Base-by-base conservation (phyloP, 2,888 invertebrate genomes). In the Dugesia japonica region DNA sequence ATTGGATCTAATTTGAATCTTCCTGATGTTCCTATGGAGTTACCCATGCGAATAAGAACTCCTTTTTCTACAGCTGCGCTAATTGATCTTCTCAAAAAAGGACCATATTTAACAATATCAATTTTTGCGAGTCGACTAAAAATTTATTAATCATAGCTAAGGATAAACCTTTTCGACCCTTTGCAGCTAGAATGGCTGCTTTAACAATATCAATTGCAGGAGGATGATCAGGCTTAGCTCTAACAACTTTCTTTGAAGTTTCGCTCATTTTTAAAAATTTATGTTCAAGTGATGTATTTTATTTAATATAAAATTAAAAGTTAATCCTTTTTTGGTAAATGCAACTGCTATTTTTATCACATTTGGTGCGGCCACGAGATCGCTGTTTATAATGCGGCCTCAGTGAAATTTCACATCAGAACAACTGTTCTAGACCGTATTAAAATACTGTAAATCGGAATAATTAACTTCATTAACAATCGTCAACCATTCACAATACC, bases 61-160 rank as follows among this genome's bases (percentile, higher is more conserved):
- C 83, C 83, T 71, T 85, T 84, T 0, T 83, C 84, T n/a, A 89
- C 87, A 23, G 87, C 87, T 17, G 83, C 81, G 81, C 87, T 88
- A 79, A 89, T 80, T 79, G 87, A 88, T 78, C 87, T 88, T 79
- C 87, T 88, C 80, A 89, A 89, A 82, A 87, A 88, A 0, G 86
- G 86, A 0, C 87, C 85, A 72, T 87, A 81, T 80, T 88, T 88
- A 78, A 87, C 87, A 0, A 86, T 85, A 81, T 89, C 88, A 4
- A 88, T 85, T 78, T 87, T 87, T 89, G 88, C 77, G 86, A 87
- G 28, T 86, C 84, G 9, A 86, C 83, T 73, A 89, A 86, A 82
- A 88, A 89, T 81, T 89, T 89, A 81, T 88, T 89, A 82, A 89
- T 89, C 0, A 88, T 87, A 71, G 82, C 82, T 1, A 84, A 80